Conservation (phyloP, 1,140 invertebrate genomes). For the Caenorhabditis remanei region DNA sequence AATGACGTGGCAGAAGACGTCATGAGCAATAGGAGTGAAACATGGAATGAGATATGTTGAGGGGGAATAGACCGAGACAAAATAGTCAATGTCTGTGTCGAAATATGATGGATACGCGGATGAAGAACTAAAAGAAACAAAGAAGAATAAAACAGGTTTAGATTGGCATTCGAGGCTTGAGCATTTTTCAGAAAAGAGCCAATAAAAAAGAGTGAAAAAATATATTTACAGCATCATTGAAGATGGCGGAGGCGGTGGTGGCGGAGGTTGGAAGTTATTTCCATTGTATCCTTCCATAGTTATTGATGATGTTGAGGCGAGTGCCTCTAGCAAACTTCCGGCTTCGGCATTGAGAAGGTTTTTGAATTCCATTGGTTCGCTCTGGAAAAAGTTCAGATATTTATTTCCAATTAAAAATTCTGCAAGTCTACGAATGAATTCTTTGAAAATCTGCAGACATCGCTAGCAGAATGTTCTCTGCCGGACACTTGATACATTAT, state of each 20-base stretch:
- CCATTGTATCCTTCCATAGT: constrained; percentile 23
- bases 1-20: constrained; percentile 52
- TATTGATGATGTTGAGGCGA: not conserved
- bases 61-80: constrained; percentile 18
- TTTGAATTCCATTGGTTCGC: constrained; percentile 26
- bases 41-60: constrained; percentile 46
- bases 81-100: constrained; percentile 20
- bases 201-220: not conserved
- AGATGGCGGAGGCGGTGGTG: constrained; percentile 15
- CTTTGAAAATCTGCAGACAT: not conserved
- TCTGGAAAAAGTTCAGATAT: not conserved
- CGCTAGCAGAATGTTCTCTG: too few relatives aligned
- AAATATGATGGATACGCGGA: not conserved
- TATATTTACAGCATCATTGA: constrained; percentile 24
- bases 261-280: constrained; percentile 1
- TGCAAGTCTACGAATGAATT: too few relatives aligned
- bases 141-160: not conserved
- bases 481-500: too few relatives aligned
- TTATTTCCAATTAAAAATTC: too few relatives aligned
- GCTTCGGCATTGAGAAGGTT: not conserved
- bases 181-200: not conserved
- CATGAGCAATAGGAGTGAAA: constrained; percentile 35
- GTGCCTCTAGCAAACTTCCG: not conserved
- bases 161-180: not conserved
- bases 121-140: not conserved